phyloP scores from a whole-genome alignment of 2,888 invertebrate species.

The Andrena hattorfiana region DNA sequence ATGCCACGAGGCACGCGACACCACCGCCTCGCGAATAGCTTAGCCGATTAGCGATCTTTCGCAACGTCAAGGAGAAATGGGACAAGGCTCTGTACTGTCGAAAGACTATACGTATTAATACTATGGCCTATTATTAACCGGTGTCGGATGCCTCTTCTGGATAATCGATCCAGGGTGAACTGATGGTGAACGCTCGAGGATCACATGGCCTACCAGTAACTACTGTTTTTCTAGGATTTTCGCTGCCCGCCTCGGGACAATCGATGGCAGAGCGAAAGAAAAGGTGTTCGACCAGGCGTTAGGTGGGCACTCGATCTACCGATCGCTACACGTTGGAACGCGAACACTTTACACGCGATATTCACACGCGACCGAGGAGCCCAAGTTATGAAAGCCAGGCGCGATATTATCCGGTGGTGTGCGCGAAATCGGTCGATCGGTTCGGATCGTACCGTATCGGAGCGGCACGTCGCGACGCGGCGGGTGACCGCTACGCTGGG shows the following conservation, averaged over 20 bases:
- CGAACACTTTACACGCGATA: background rate
- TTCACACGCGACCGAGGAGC: background rate
- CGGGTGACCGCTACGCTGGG: slow-evolving; percentile 46
- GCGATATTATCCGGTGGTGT: slow-evolving; percentile 21
- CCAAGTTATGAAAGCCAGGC: slow-evolving; percentile 17
- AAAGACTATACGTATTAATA: no score
- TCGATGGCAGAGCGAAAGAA: background rate
- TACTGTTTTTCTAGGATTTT: background rate
- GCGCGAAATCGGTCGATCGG: slow-evolving; percentile 27
- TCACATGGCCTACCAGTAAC: background rate
- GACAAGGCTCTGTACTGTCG: no score
- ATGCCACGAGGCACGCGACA: slow-evolving; percentile 10
- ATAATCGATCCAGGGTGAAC: background rate
- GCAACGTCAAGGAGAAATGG: background rate
- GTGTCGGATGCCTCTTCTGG: no score
- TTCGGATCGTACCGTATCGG: slow-evolving; percentile 7
- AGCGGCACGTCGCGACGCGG: background rate
- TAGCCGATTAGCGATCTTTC: background rate
- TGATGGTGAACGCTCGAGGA: background rate
- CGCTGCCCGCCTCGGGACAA: background rate
- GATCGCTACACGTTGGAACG: slow-evolving; percentile 31
- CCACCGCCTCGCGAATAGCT: background rate
- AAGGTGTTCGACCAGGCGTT: background rate
- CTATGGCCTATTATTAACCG: no score
- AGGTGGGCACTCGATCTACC: slow-evolving; percentile 5